A percentile compares a stretch with the other conserved stretches of the same genome.
Conservation (phyloP, 2,797 vertebrate genomes). For the Bovichtus diacanthus region DNA sequence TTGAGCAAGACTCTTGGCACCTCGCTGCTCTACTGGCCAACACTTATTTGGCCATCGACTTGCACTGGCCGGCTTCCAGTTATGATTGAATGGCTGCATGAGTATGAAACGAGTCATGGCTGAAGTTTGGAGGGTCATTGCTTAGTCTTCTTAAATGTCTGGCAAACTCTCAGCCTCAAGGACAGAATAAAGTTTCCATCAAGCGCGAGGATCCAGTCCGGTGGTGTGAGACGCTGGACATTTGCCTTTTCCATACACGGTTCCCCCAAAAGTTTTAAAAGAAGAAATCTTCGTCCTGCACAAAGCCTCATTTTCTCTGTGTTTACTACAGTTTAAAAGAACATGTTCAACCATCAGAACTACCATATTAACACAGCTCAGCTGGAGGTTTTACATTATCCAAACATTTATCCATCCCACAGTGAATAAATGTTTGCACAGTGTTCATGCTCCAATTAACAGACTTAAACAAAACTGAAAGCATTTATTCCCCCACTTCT, state of each 20-base stretch:
- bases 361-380: background rate
- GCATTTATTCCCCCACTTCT: background rate
- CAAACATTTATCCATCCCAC: conserved; percentile 2
- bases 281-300: background rate
- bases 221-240: conserved; percentile 1
- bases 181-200: conserved; percentile 21
- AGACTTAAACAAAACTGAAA: background rate
- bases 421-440: conserved; percentile 6
- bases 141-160: conserved; percentile 28
- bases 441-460: background rate
- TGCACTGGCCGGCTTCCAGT: conserved; percentile 49
- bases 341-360: background rate
- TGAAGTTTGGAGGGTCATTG: conserved; percentile 36
- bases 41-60: conserved; percentile 41
- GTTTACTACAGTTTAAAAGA: background rate
- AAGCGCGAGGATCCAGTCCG: background rate
- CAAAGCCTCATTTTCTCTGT: background rate
- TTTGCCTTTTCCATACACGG: background rate
- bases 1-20: conserved; percentile 55
- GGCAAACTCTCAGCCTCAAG: conserved; percentile 42
- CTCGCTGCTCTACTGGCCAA: conserved; percentile 40
- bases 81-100: conserved; percentile 12
- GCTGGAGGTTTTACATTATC: background rate
- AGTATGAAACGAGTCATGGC: conserved; percentile 34
- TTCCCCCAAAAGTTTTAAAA: background rate